phyloP scores from a whole-genome alignment of 2,113 vertebrate genomes.

The Semnornis frantzii region DNA sequence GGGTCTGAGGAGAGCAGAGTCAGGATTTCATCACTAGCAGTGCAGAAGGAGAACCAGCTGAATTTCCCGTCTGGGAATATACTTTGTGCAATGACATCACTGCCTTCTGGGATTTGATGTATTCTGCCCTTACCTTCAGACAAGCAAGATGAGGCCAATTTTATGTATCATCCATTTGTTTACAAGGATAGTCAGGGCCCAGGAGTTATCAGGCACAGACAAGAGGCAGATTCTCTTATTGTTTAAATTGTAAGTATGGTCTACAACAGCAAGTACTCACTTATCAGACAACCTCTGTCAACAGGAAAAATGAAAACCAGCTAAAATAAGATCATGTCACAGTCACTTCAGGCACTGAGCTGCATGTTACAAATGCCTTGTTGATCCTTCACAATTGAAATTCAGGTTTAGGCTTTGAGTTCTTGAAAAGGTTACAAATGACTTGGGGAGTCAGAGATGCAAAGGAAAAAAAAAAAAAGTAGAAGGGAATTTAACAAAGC shows the following conservation, averaged over 20 bases:
- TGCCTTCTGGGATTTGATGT: background rate
- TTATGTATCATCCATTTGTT: background rate
- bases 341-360: background rate
- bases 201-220: background rate
- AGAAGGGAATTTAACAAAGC: background rate
- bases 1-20: too few relatives aligned
- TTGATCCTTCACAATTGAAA: background rate
- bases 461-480: background rate
- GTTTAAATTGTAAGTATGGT: background rate
- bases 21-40: background rate
- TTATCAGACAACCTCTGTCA: slow-evolving; percentile 22
- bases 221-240: background rate
- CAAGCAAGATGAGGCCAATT: background rate
- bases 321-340: background rate
- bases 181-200: background rate
- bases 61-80: background rate
- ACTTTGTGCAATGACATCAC: background rate
- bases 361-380: background rate
- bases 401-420: background rate
- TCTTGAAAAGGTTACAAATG: background rate
- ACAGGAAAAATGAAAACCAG: background rate
- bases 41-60: background rate
- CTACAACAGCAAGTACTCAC: background rate
- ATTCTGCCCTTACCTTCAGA: background rate
- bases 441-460: background rate